Percentiles rank a stretch among this genome's conserved stretches.
These are phyloP conservation scores for Rhimphoctona megacephalus DNA, from an alignment of 2,888 invertebrate genomes.

Conservation along the genomic window DNA sequence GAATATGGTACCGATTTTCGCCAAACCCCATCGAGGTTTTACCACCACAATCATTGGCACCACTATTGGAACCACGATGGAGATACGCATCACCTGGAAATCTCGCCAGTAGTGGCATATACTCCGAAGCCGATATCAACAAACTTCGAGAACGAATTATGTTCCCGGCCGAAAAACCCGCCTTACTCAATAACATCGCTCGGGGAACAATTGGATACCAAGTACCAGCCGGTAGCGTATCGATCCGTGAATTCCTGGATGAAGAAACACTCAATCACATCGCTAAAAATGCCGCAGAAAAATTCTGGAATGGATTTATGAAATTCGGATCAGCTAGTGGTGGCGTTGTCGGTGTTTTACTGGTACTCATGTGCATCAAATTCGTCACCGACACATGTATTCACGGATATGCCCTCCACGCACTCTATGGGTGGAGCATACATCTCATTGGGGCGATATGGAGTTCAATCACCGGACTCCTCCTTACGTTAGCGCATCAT, in stretches of 20 bases:
- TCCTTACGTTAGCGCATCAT: conserved; percentile 18
- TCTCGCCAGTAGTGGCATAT: conserved; percentile 23
- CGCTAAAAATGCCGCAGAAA: conserved; percentile 31
- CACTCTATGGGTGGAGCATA: conserved; percentile 54
- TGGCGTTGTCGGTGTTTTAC: conserved; percentile 1
- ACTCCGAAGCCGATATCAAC: conserved; percentile 39
- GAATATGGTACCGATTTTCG: conserved; percentile 18
- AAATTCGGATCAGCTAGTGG: conserved; percentile 47
- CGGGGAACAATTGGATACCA: conserved; percentile 41
- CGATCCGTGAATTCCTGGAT: conserved; percentile 55
- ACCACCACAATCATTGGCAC: conserved; percentile 2
- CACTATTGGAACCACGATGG: not conserved
- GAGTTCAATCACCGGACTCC: conserved; percentile 39
- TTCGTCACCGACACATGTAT: conserved; percentile 41
- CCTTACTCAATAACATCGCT: conserved; percentile 54
- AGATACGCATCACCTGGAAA: not conserved
- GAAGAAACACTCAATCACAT: conserved; percentile 56
- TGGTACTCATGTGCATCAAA: conserved; percentile 22
- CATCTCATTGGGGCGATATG: conserved; percentile 51
- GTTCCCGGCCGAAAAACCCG: conserved; percentile 60
- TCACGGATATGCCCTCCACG: conserved; percentile 49
- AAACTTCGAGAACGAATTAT: conserved; percentile 60
- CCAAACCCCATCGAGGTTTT: not conserved
- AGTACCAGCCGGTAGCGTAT: conserved; percentile 12
- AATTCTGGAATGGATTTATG: conserved; percentile 23